Conservation (phyloP, 2,888 invertebrate genomes). For the Apodemia hepburni region DNA sequence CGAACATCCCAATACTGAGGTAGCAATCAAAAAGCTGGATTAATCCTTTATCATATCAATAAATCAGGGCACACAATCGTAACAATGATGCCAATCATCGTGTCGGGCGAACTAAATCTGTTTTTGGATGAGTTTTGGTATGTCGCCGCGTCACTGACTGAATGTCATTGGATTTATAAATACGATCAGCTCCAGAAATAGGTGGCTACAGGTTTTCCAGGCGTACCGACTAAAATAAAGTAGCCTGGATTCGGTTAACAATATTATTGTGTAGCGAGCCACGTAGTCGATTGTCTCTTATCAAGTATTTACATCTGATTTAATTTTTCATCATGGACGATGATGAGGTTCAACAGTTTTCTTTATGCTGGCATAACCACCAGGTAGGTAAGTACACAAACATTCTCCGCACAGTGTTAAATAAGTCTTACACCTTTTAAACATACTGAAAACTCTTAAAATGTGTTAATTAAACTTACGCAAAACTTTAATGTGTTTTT, state of each 20-base stretch:
- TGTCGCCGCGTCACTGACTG: constrained; percentile 75
- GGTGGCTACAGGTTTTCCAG: constrained; percentile 81
- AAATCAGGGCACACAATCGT: constrained; percentile 52
- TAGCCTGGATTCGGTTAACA: constrained; percentile 79
- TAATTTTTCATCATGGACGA: constrained; percentile 62
- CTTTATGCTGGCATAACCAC: constrained; percentile 92
- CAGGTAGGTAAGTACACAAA: constrained; percentile 80
- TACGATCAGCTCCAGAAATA: constrained; percentile 81
- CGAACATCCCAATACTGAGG: constrained; percentile 34
- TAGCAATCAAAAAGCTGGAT: constrained; percentile 32
- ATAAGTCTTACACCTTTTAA: constrained; percentile 28
- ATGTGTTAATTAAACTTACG: constrained; percentile 1
- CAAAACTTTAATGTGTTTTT: too few species aligned
- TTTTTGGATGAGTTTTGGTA: constrained; percentile 79
- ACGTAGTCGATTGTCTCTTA: constrained; percentile 38
- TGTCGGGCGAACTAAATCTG: constrained; percentile 72
- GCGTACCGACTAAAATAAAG: constrained; percentile 79
- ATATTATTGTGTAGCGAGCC: constrained; percentile 74
- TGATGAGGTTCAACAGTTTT: constrained; percentile 87
- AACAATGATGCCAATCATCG: constrained; percentile 72
- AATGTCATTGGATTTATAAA: constrained; percentile 81
- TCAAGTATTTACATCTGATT: constrained; percentile 35
- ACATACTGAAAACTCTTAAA: constrained; percentile 16
- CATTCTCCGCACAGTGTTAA: constrained; percentile 49
- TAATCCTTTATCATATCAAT: constrained; percentile 31